These are phyloP conservation scores for Pseudomyrmex pallidus DNA, from an alignment of 1,140 invertebrate genomes.

Conservation along the genomic window DNA sequence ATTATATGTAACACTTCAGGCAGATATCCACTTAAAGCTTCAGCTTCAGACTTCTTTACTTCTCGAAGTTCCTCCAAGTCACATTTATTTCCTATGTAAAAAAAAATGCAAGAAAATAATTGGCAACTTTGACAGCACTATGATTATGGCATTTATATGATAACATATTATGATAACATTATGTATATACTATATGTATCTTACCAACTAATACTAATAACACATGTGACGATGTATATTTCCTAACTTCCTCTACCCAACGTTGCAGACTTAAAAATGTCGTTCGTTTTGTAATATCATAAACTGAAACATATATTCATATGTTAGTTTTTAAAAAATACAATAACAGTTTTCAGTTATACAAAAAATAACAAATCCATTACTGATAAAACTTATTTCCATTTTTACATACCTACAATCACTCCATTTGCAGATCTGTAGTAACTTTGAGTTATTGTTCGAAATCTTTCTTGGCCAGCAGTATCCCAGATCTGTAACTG, in stretches of 20 bases:
- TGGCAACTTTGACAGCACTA: neutral
- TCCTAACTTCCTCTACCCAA: conserved; percentile 97
- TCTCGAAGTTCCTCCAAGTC: conserved; percentile 93
- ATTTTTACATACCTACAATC: conserved; percentile 88
- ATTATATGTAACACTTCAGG: conserved; percentile 93
- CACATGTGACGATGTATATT: conserved; percentile 96
- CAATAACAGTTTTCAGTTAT: neutral
- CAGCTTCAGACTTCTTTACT: conserved; percentile 93
- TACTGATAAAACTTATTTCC: conserved; percentile 14
- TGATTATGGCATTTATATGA: neutral
- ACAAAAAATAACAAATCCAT: neutral
- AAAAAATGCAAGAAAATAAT: neutral
- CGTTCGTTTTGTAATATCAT: conserved; percentile 96
- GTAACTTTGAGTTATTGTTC: conserved; percentile 97
- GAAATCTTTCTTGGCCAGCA: conserved; percentile 96
- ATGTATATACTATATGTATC: too few relatives aligned
- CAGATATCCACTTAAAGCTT: conserved; percentile 93
- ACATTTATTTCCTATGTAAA: conserved; percentile 91
- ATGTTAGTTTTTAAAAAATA: conserved; percentile 30
- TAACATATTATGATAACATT: neutral
- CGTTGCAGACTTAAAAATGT: conserved; percentile 95
- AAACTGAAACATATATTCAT: conserved; percentile 88
- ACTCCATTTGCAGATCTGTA: conserved; percentile 97
- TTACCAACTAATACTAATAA: conserved; percentile 93
- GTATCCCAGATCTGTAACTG: conserved; percentile 98